Percentiles rank a stretch among this genome's conserved stretches.
phyloP scores from a whole-genome alignment of 2,113 vertebrate species.

The Pterophyllum scalare region DNA sequence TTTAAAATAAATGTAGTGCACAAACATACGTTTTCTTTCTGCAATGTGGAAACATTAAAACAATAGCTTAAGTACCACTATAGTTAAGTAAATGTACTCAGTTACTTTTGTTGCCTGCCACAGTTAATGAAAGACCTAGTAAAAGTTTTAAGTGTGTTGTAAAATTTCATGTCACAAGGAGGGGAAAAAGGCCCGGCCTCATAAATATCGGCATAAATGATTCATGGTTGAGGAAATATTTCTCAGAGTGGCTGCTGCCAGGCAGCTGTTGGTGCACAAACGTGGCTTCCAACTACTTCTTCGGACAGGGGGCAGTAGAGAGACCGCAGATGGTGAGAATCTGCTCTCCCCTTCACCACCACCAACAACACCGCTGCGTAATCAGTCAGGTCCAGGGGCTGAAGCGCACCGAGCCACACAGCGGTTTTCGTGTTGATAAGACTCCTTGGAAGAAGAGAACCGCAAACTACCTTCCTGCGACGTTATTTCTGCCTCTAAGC shows the following conservation, averaged over 20 bases:
- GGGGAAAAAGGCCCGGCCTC: neutral
- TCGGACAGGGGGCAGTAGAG: constrained; percentile 81
- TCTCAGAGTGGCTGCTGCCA: constrained; percentile 2
- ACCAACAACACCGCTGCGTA: constrained; percentile 59
- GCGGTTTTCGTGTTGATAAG: constrained; percentile 74
- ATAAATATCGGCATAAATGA: constrained; percentile 47
- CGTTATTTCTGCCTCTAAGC: constrained; percentile 22
- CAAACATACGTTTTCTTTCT: no score
- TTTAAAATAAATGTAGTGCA: neutral
- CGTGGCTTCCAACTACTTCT: constrained; percentile 51
- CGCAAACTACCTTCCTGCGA: constrained; percentile 35
- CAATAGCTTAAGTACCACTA: neutral
- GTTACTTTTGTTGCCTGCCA: neutral
- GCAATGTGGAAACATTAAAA: neutral
- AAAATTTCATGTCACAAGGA: neutral
- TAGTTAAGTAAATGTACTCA: neutral
- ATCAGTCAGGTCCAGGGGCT: constrained; percentile 77
- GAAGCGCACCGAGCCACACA: constrained; percentile 65
- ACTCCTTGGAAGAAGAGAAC: constrained; percentile 69
- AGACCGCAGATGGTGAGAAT: constrained; percentile 49
- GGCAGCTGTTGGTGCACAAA: constrained; percentile 15
- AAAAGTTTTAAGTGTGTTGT: neutral
- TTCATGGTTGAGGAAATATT: constrained; percentile 30
- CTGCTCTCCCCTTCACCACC: constrained; percentile 44
- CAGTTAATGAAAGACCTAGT: neutral